Base-by-base conservation (phyloP, 2,888 invertebrate genomes). In the Noctua comes region DNA sequence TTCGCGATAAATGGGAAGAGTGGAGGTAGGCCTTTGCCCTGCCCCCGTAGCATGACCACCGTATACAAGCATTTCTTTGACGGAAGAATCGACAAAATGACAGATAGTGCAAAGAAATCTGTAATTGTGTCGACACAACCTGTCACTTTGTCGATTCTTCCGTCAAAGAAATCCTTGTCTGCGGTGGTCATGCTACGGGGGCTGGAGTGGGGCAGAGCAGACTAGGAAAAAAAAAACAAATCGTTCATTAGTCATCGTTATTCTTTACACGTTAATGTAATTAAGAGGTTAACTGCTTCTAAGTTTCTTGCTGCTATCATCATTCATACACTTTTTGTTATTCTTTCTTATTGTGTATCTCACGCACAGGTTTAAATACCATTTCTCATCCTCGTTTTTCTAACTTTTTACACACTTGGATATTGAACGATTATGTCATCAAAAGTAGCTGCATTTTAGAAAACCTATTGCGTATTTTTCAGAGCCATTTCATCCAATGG, bases 291-390 rank as follows among this genome's bases (percentile, higher is more conserved):
- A 57, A 31, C 43, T 24, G n/a, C 13, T 46, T 13, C 11, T n/a
- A 31, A 16, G 6, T n/a, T n/a, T 21, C 24, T 31, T 21, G 43
- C 5, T 46, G 18, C 27, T 62, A 43, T 43, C 6, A 18, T 72
- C 51, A 78, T 79, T 78, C 62, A 78, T 68, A 21, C 43, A 27
- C 46, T 79, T 79, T 73, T 78, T 78, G 54, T 73, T 48, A 31
- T n/a, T 48, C 5, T 69, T 64, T 69, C 43, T 16, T 54, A 54
- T 21, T 76, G 27, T 65, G 51, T 64, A 40, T 48, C 7, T 66
- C 69, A 57, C 46, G 70, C 54, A 57, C 13, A 54, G 16, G 51
- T 31, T 27, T 65, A 54, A 46, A 57, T 40, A 31, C 16, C n/a
- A 48, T 70, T 51, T 48, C 11, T 57, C 57, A 31, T 57, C 7